Base-by-base conservation (phyloP, 1,140 invertebrate species). In the Pseudomyrmex pallidus region DNA sequence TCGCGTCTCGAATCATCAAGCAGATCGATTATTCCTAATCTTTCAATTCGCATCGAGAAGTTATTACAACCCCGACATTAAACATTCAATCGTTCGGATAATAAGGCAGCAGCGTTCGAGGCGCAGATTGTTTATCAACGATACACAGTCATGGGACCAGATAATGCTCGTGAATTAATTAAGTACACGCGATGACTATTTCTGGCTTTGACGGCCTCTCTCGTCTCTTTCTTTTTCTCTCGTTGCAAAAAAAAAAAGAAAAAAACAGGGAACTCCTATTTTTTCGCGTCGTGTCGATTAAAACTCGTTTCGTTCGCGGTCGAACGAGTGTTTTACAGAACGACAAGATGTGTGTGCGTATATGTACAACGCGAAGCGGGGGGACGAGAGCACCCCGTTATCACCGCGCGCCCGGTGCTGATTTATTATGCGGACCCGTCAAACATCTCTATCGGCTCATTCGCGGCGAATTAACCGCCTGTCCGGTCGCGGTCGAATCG, bases 81-180 rank as follows among this genome's bases (percentile, higher is more conserved):
- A 84, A 91, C 90, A 92, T 89, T 92, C 89, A 89, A 91, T 90
- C 85, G 48, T 10, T 56, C 48, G 61, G 13, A 20, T 77, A 87
- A 90, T 90, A 90, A 88, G 73, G 66, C 82, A 82, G 87, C 87
- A 90, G 35, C 35, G 35, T 87, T 87, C 82, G 50, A 74, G 35
- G 5, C 35, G 35, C 88, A 88, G 66, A 87, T 62, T 63, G 46
- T 82, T 89, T 88, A 87, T 91, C 90, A 85, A 77, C 50, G 61
- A 80, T 74, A 80, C 78, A 83, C 90, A 86, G 57, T 7, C 74
- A 25, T n/a, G 50, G 44, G 66, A 46, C 22, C 22, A 83, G 90
- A 92, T 92, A 92, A 92, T 89, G 73, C 85, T 90, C 85, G 88
- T 91, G 87, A 88, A 91, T 91, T 92, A 93, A 92, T 93, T 90